Base-by-base conservation (phyloP, 2,113 vertebrate species). In the Heterocephalus glaber region DNA sequence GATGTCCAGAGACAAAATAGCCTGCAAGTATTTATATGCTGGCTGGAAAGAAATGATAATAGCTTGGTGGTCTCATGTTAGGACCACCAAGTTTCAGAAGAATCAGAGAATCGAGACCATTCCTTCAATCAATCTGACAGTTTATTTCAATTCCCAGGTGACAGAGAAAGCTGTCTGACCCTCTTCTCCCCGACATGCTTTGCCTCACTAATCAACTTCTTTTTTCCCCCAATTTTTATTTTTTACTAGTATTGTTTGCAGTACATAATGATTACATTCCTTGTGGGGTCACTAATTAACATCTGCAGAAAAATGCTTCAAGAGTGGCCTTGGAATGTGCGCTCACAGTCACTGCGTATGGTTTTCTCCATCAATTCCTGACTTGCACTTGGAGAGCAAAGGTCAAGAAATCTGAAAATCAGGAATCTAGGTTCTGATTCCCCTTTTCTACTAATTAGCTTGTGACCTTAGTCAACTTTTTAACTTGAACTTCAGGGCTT, bases 41-140 rank as follows among this genome's bases (percentile, higher is more conserved):
- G 87, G 52, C 3, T 41, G 83, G 93, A 35, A n/a, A n/a, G n/a
- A n/a, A 86, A 90, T 26, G 11, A 61, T 77, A 56, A 70, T 0
- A 24, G 76, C 54, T 83, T 28, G 10, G 90, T 74, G 81, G 92
- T 63, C 90, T 4, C 52, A 76, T 9, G 60, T 26, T 83, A 86
- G 96, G 81, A 77, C 77, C 74, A 49, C 70, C 61, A 95, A 91
- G 95, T 66, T 66, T 97, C 95, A 86, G 74, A 95, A 97, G 68
- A 97, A 96, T 92, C 87, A 65, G 89, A 80, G 17, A 91, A 93
- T 0, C 22, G 5, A 44, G 38, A 41, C n/a, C 30, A 13, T n/a
- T 81, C 19, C 65, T 87, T 52, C 1, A 3, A 13, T 33, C 1
- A 58, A 80, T 68, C 56, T 56, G n/a, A 81, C 38, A 81, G 26